A percentile compares a stretch with the other conserved stretches of the same genome.
phyloP scores from a whole-genome alignment of 2,888 invertebrate genomes.

The Timema podura region DNA sequence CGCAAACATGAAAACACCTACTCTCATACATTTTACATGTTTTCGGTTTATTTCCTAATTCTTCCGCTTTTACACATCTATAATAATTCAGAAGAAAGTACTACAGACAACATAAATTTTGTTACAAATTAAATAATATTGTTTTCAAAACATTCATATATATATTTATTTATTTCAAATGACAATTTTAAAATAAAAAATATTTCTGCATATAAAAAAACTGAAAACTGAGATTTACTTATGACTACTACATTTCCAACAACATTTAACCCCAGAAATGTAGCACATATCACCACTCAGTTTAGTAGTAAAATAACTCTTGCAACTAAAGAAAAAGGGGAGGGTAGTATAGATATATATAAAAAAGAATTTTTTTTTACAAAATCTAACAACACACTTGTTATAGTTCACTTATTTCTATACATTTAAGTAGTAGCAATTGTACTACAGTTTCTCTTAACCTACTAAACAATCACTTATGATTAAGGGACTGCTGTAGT shows the following conservation, averaged over 20 bases:
- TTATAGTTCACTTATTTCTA: constrained; percentile 21
- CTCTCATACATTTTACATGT: constrained; percentile 21
- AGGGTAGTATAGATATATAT: constrained; percentile 17
- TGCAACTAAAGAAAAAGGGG: constrained; percentile 17
- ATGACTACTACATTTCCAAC: constrained; percentile 25
- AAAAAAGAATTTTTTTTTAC: too few species aligned
- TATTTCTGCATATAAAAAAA: too few species aligned
- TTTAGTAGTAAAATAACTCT: constrained; percentile 17
- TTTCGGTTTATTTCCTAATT: too few species aligned
- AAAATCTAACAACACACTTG: constrained; percentile 29
- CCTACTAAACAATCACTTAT: constrained; percentile 26
- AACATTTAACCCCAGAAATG: constrained; percentile 29
- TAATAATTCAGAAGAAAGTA: too few species aligned
- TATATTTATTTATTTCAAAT: too few species aligned
- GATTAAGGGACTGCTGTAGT: constrained; percentile 26
- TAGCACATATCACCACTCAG: constrained; percentile 24
- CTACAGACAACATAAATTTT: too few species aligned
- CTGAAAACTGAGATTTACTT: constrained; percentile 27
- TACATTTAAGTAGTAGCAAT: constrained; percentile 29
- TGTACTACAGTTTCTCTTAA: constrained; percentile 28
- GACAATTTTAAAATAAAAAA: too few species aligned
- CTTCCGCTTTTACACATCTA: too few species aligned
- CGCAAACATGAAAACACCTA: constrained; percentile 32
- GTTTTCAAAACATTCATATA: too few species aligned
- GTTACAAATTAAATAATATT: too few species aligned